Percentiles rank a stretch among this genome's conserved stretches.
These are phyloP conservation scores for Puntigrus tetrazona DNA, from an alignment of 2,113 vertebrate genomes.

Conservation along the genomic window DNA sequence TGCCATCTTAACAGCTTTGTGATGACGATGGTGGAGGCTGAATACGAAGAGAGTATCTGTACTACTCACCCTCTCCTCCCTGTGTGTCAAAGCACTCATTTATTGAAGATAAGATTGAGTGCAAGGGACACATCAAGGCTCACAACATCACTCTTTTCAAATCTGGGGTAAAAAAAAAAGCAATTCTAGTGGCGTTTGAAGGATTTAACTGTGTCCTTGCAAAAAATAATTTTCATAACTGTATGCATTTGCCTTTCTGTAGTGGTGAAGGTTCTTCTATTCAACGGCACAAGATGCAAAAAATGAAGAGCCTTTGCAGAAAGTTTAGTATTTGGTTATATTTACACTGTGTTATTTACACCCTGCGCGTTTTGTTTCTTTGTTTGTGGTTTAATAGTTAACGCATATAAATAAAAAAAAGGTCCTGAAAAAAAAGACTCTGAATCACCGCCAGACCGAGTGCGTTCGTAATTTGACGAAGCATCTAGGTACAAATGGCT, in stretches of 20 bases:
- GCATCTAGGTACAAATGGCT: background rate
- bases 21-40: constrained; percentile 44
- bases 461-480: background rate
- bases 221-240: background rate
- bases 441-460: background rate
- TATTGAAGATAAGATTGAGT: constrained; percentile 52
- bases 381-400: background rate
- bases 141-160: background rate
- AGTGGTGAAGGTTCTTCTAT: background rate
- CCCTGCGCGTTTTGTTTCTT: too few species aligned
- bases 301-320: background rate
- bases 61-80: constrained; percentile 45
- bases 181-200: background rate
- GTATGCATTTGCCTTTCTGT: background rate
- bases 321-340: background rate
- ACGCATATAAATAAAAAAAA: background rate
- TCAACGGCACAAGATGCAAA: background rate
- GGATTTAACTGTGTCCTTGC: constrained; percentile 33
- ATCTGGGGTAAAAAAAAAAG: constrained; percentile 43
- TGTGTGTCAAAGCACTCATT: constrained; percentile 36
- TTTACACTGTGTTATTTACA: background rate
- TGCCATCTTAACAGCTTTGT: constrained; percentile 39
- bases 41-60: constrained; percentile 46
- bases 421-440: background rate
- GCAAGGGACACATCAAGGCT: constrained; percentile 43